Percentiles rank a stretch among this genome's conserved stretches.
Evolutionary conservation across 1,140 invertebrate genomes (phyloP).

Genomic region (Popillia japonica): DNA sequence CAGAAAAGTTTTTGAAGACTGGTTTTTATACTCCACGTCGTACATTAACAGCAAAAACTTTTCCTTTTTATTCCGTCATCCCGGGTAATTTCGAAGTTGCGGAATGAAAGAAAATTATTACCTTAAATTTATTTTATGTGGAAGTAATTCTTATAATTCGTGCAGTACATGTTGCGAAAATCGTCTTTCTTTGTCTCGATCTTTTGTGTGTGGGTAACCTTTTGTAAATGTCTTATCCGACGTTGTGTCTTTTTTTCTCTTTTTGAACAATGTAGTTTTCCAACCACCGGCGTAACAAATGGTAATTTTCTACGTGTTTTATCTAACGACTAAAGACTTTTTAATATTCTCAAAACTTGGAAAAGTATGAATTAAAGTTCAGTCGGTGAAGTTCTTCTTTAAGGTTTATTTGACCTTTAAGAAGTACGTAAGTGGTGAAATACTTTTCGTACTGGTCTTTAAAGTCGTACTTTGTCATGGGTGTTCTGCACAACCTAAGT

Average conservation of each 20-base stretch:
- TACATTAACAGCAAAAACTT: slow-evolving; percentile 4
- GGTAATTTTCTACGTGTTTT: not conserved
- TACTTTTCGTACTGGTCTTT: too few species aligned
- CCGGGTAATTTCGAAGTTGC: not conserved
- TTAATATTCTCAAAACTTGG: not conserved
- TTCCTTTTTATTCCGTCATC: not conserved
- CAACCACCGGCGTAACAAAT: not conserved
- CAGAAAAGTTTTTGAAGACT: not conserved
- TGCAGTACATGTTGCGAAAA: not conserved
- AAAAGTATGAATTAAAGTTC: too few species aligned
- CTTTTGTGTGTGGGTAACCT: not conserved
- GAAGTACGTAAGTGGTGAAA: too few species aligned
- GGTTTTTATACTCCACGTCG: not conserved
- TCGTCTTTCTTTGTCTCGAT: not conserved
- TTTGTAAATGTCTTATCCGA: not conserved
- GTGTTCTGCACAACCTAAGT: too few species aligned
- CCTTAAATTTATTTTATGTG: slow-evolving; percentile 15
- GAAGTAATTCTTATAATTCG: slow-evolving; percentile 3
- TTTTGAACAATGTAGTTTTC: not conserved
- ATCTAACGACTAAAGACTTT: not conserved
- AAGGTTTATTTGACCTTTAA: too few species aligned
- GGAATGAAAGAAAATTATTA: slow-evolving; percentile 16
- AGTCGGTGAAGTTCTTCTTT: too few species aligned
- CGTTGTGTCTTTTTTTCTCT: not conserved
- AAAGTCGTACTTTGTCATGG: too few species aligned